Conservation (phyloP, 53 echinoderm and acorn worm species). For the Antedon mediterranea region DNA sequence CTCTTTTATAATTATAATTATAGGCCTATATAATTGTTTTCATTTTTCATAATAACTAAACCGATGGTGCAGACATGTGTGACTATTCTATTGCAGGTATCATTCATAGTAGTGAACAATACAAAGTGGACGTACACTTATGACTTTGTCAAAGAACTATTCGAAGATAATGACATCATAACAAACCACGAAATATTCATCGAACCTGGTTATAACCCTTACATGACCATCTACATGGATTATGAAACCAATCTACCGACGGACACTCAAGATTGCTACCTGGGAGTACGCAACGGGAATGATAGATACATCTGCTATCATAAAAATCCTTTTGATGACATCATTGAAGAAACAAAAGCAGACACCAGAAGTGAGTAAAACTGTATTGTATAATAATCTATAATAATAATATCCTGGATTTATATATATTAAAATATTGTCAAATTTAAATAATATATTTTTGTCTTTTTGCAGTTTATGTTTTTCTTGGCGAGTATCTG, state of each 20-base stretch:
- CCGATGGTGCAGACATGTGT: too few relatives aligned
- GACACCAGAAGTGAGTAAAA: neutral
- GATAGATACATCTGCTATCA: neutral
- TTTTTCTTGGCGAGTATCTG: constrained; percentile 57
- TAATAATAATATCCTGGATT: too few relatives aligned
- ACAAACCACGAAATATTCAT: neutral
- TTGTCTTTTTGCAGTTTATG: constrained; percentile 39
- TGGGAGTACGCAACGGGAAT: neutral
- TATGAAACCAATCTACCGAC: neutral
- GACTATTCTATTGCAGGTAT: constrained; percentile 22
- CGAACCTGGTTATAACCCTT: neutral
- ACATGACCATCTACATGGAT: neutral
- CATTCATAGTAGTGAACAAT: constrained; percentile 47
- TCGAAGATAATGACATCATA: constrained; percentile 22
- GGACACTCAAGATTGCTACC: neutral
- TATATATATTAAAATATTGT: too few relatives aligned
- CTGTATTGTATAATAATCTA: too few relatives aligned
- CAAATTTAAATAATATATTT: too few relatives aligned
- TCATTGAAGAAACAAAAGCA: neutral
- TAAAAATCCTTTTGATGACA: neutral
- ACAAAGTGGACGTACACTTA: constrained; percentile 35
- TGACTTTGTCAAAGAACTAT: constrained; percentile 18
- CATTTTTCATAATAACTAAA: too few relatives aligned
- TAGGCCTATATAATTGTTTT: too few relatives aligned
- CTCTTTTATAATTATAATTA: too few relatives aligned